Evolutionary conservation across 1,140 invertebrate genomes (phyloP).

Genomic region (Macrostomum lignano): DNA sequence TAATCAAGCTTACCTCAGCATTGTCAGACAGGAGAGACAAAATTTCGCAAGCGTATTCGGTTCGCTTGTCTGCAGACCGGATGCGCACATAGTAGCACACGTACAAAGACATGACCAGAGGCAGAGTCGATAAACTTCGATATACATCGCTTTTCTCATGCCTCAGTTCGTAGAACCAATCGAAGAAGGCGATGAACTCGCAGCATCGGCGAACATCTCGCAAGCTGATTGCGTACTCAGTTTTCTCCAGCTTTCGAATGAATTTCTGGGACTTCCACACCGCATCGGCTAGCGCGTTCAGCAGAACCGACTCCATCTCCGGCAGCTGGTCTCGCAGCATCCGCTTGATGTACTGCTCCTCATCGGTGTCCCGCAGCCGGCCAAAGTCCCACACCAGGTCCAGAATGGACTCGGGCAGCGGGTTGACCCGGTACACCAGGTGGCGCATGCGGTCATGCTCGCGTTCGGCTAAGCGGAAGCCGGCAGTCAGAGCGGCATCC

Average conservation of each 20-base stretch:
- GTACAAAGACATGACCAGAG: no score
- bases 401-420: no score
- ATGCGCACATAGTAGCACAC: no score
- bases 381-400: slow-evolving; percentile 14
- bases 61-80: no score
- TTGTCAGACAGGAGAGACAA: no score
- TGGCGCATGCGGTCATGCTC: slow-evolving; percentile 10
- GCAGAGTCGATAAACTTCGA: no score
- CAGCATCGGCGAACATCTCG: slow-evolving; percentile 12
- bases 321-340: slow-evolving; percentile 7
- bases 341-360: slow-evolving; percentile 10
- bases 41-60: no score
- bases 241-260: slow-evolving; percentile 7
- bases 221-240: slow-evolving; percentile 11
- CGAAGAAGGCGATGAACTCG: slow-evolving; percentile 11
- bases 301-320: no score
- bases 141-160: no score
- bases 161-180: no score
- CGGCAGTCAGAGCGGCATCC: slow-evolving; percentile 8
- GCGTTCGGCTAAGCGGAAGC: slow-evolving; percentile 10
- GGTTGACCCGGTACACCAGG: slow-evolving; percentile 11
- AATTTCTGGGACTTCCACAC: slow-evolving; percentile 10
- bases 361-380: slow-evolving; percentile 10
- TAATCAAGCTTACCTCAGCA: no score
- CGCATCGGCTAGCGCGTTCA: slow-evolving; percentile 6